phyloP scores from a whole-genome alignment of 1,140 invertebrate genomes.

The Chrysomallon squamiferum region DNA sequence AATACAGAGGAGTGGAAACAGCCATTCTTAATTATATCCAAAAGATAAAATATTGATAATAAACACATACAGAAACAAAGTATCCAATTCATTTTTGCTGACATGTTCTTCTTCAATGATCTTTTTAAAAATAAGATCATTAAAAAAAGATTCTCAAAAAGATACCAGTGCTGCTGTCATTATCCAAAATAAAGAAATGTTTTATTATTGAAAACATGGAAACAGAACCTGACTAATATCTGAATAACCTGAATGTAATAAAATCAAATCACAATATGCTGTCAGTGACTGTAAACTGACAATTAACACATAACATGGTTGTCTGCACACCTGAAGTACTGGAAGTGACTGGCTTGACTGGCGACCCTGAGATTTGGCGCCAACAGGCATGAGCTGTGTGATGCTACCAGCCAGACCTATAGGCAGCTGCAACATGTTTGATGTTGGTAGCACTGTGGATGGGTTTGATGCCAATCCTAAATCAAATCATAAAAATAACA shows the following conservation, averaged over 20 bases:
- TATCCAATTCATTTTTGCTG: neutral
- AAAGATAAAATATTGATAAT: neutral
- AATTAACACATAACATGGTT: too few species aligned
- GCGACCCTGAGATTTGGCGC: neutral
- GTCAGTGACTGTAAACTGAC: too few species aligned
- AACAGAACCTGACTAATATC: too few species aligned
- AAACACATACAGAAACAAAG: neutral
- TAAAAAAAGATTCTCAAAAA: too few species aligned
- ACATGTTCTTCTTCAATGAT: neutral
- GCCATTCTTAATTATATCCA: neutral
- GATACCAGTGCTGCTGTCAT: too few species aligned
- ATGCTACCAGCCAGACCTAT: slow-evolving; percentile 16
- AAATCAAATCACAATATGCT: too few species aligned
- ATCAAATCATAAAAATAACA: too few species aligned
- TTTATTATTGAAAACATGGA: too few species aligned
- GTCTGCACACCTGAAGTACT: slow-evolving; percentile 1
- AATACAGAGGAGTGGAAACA: neutral
- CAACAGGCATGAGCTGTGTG: slow-evolving; percentile 16
- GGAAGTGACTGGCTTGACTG: neutral
- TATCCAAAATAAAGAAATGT: too few species aligned
- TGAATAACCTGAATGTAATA: too few species aligned
- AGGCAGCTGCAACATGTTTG: slow-evolving; percentile 16
- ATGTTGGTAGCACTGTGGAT: slow-evolving; percentile 14
- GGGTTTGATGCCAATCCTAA: slow-evolving; percentile 11
- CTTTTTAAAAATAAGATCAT: neutral